These are phyloP conservation scores for Pterocles orientalis DNA, from an alignment of 2,113 vertebrate species.

Conservation along the genomic window DNA sequence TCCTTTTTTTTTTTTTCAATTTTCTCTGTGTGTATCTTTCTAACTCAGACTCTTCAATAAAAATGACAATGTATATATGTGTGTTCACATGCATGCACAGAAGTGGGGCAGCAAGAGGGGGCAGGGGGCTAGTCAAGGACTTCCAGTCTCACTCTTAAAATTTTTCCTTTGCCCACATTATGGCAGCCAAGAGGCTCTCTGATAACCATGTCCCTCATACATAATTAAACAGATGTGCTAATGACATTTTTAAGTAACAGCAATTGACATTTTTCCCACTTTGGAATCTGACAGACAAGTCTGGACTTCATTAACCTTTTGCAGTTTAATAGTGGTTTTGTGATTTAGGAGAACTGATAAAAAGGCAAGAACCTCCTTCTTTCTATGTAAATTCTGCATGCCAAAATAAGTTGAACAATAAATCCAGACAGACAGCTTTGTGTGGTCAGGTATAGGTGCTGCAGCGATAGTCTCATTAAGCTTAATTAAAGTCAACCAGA, in stretches of 20 bases:
- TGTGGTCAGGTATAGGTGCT: not conserved
- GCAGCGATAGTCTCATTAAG: not conserved
- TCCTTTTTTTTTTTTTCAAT: not conserved
- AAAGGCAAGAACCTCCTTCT: not conserved
- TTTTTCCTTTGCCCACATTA: not conserved
- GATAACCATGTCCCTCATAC: not conserved
- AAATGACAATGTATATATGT: too few species aligned
- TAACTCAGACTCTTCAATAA: not conserved
- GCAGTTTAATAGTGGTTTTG: not conserved
- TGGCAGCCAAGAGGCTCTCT: not conserved
- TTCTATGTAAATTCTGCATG: not conserved
- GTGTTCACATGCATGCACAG: accelerated
- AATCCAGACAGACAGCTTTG: not conserved
- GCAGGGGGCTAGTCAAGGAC: not conserved
- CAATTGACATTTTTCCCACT: conserved; percentile 57
- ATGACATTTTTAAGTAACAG: conserved; percentile 64
- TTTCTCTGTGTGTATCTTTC: not conserved
- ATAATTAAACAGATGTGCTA: conserved; percentile 37
- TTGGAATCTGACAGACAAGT: conserved; percentile 35
- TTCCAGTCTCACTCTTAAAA: not conserved
- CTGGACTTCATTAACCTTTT: conserved; percentile 64
- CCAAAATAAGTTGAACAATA: not conserved
- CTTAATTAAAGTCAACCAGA: not conserved
- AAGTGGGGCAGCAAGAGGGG: not conserved
- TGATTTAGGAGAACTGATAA: conserved; percentile 16